Percentiles rank a stretch among this genome's conserved stretches.
Conservation (phyloP, 2,797 vertebrate genomes). For the Lophotriccus pileatus region DNA sequence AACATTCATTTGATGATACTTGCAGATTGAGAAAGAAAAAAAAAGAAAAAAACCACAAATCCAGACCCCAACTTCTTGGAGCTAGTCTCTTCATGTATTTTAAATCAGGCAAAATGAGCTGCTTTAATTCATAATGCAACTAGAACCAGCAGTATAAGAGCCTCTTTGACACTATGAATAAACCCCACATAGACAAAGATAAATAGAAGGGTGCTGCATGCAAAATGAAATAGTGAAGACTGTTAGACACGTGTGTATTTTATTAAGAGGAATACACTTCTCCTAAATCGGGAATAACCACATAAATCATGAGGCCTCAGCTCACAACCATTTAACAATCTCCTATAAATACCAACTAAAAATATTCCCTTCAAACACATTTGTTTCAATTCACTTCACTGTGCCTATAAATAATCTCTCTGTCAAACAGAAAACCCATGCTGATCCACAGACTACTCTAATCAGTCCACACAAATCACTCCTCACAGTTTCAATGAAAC, state of each 20-base stretch:
- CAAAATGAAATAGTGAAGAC: slow-evolving; percentile 8
- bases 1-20: neutral
- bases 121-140: neutral
- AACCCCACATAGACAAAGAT: neutral
- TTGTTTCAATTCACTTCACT: slow-evolving; percentile 33
- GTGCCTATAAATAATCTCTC: slow-evolving; percentile 21
- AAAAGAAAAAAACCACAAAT: neutral
- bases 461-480: slow-evolving; percentile 45
- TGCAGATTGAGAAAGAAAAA: neutral
- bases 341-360: slow-evolving; percentile 28
- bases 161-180: slow-evolving; percentile 13
- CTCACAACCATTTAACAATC: slow-evolving; percentile 30
- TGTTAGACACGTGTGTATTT: slow-evolving; percentile 19
- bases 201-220: slow-evolving; percentile 27
- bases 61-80: neutral
- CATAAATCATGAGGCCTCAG: neutral
- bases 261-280: slow-evolving; percentile 36
- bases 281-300: neutral
- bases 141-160: neutral
- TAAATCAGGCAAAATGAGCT: neutral
- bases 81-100: neutral
- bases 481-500: slow-evolving; percentile 16
- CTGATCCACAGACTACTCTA: slow-evolving; percentile 30
- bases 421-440: slow-evolving; percentile 9
- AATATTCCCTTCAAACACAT: slow-evolving; percentile 42